A percentile compares a stretch with the other conserved stretches of the same genome.
phyloP scores from a whole-genome alignment of 2,797 vertebrate species.

The Premnoplex brunnescens region DNA sequence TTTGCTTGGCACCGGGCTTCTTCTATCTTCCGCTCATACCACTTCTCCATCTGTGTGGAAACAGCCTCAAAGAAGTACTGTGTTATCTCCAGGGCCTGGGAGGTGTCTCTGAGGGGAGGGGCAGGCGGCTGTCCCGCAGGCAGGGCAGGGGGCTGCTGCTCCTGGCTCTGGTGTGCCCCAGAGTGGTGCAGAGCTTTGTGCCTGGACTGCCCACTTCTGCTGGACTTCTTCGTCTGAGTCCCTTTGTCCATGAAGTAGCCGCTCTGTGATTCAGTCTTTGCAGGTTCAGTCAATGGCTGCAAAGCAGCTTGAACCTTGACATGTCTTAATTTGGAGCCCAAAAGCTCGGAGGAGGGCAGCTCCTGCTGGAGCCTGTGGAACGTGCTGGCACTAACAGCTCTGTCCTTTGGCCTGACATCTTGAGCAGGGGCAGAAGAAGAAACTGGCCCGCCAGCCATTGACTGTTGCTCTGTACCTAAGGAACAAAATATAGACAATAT shows the following conservation, averaged over 20 bases:
- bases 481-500: conserved; percentile 4
- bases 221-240: conserved; percentile 75
- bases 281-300: conserved; percentile 61
- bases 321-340: conserved; percentile 28
- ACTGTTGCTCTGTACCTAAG: conserved; percentile 75
- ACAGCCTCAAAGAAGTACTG: conserved; percentile 96
- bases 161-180: conserved; percentile 17
- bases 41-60: conserved; percentile 95
- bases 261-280: conserved; percentile 68
- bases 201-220: conserved; percentile 74
- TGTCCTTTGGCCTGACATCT: conserved; percentile 90
- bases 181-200: conserved; percentile 51
- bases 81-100: conserved; percentile 91
- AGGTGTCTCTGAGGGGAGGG: conserved; percentile 76
- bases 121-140: conserved; percentile 35
- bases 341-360: conserved; percentile 58
- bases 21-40: conserved; percentile 95
- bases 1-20: conserved; percentile 88
- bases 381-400: conserved; percentile 53
- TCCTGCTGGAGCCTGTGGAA: conserved; percentile 73
- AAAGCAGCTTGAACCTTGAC: conserved; percentile 68
- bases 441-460: conserved; percentile 43
- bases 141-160: neutral
- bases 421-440: conserved; percentile 73
- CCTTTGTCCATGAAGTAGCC: conserved; percentile 69